These are phyloP conservation scores for Penaeus vannamei DNA, from an alignment of 1,140 invertebrate species.

Conservation along the genomic window DNA sequence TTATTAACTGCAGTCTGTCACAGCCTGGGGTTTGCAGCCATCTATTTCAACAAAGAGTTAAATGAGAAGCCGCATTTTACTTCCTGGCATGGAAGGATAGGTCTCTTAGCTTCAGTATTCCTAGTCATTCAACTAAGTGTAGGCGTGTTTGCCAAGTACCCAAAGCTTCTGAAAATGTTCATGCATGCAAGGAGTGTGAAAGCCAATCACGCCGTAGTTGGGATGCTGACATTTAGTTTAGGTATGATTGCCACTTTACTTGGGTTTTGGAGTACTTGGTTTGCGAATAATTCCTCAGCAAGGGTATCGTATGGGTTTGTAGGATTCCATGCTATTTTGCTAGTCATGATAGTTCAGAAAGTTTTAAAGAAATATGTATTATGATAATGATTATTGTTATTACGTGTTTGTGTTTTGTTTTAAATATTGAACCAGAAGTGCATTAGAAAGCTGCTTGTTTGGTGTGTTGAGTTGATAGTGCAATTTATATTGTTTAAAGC, in stretches of 20 bases:
- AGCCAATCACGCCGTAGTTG: slow-evolving; percentile 22
- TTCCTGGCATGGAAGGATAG: slow-evolving; percentile 40
- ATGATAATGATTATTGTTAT: no score
- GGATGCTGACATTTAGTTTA: neutral
- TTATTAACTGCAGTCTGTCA: slow-evolving; percentile 3
- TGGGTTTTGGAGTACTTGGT: slow-evolving; percentile 25
- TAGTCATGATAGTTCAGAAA: neutral
- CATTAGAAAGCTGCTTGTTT: no score
- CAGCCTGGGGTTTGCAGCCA: slow-evolving; percentile 26
- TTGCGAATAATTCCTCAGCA: neutral
- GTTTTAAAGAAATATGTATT: slow-evolving; percentile 12
- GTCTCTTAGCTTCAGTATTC: neutral
- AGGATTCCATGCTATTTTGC: neutral
- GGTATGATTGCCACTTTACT: slow-evolving; percentile 13
- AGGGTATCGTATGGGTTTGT: neutral
- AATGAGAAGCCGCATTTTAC: slow-evolving; percentile 35
- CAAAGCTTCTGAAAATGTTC: slow-evolving; percentile 7
- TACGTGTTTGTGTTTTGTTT: no score
- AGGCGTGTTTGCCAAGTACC: slow-evolving; percentile 33
- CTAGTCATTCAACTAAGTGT: slow-evolving; percentile 12
- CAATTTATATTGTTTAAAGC: no score
- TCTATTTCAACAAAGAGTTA: slow-evolving; percentile 45
- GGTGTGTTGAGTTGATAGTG: no score
- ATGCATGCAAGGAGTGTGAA: slow-evolving; percentile 9
- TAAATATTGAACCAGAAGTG: no score